Base-by-base conservation (phyloP, 2,888 invertebrate species). In the Microplitis deprimator region DNA sequence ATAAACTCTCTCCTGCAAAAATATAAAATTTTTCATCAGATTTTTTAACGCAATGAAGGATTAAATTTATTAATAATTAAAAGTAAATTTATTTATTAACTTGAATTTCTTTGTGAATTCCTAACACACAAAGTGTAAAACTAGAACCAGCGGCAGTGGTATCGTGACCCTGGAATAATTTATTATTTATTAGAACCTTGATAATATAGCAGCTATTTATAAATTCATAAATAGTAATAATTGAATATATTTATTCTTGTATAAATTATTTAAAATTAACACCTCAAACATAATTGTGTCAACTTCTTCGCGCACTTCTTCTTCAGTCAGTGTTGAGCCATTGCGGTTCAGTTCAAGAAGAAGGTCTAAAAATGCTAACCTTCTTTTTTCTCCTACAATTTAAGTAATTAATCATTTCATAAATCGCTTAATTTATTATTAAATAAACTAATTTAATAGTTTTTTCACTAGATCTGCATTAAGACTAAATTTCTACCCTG, bases 251-350 rank as follows among this genome's bases (percentile, higher is more conserved):
- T 62, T 10, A 17, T 38, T 29, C 29, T 29, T 29, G 29, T n/a
- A 40, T 75, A 67, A 10, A 61, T 10, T 8, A 8, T 16, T 73
- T 64, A 3, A 67, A 67, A 39, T 29, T 39, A 67, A 40, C n/a
- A 94, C 96, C 93, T 97, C 95, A 88, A 96, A 95, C 96, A 96
- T 96, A 83, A 96, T 96, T 0, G 95, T 96, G 87, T 95, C 94
- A 0, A 96, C 95, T 92, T 96, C 95, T 87, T 96, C 95, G 84
- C 94, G 94, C 82, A 96, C 95, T 90, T 96, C 96, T 80, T 94
- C 93, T 79, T 96, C 95, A 39, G 93, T 92, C 75, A 96, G 92
- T 64, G 92, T 92, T 75, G 92, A 94, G 7, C 94, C 94, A 78
- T 94, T 94, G 81, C 94, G 93, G 77, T 95, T 93, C 83, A 95